A percentile compares a stretch with the other conserved stretches of the same genome.
These are phyloP conservation scores for Steromphala cineraria DNA, from an alignment of 2,888 invertebrate genomes.

Conservation along the genomic window DNA sequence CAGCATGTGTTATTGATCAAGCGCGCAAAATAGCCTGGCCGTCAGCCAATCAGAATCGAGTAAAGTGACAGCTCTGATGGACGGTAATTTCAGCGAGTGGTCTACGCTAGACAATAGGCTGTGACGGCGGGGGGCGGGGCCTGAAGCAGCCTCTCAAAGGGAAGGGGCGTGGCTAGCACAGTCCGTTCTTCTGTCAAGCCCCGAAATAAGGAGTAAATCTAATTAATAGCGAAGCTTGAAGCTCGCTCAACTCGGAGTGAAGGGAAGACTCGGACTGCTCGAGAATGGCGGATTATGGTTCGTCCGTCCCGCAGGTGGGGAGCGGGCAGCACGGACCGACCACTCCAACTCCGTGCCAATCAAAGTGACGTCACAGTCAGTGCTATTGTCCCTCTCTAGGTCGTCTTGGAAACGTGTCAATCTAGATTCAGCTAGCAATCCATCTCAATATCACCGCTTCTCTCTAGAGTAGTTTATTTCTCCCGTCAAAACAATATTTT, in stretches of 20 bases:
- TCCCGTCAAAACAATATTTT: constrained; percentile 23
- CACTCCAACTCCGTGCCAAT: constrained; percentile 17
- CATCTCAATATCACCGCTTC: constrained; percentile 1
- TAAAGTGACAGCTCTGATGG: constrained; percentile 29
- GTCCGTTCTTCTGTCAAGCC: constrained; percentile 4
- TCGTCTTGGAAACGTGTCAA: constrained; percentile 17
- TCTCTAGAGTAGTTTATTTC: background rate
- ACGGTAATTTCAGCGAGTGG: constrained; percentile 18
- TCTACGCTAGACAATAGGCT: constrained; percentile 16
- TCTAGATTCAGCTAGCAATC: background rate
- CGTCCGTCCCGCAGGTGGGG: constrained; percentile 3
- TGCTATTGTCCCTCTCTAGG: constrained; percentile 16
- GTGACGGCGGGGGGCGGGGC: constrained; percentile 2
- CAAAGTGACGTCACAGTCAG: constrained; percentile 15
- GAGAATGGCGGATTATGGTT: constrained; percentile 3
- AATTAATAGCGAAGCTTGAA: constrained; percentile 4
- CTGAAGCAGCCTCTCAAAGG: constrained; percentile 1
- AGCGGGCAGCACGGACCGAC: background rate
- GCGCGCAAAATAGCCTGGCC: constrained; percentile 50
- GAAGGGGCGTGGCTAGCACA: background rate
- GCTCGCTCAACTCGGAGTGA: background rate
- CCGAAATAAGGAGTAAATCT: constrained; percentile 20
- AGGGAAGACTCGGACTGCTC: background rate
- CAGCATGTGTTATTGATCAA: constrained; percentile 61
- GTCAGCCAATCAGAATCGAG: constrained; percentile 56